Evolutionary conservation across 2,797 vertebrate genomes (phyloP), one percentile per base, ranked within the genome.

Genomic region (Xenops minutus): DNA sequence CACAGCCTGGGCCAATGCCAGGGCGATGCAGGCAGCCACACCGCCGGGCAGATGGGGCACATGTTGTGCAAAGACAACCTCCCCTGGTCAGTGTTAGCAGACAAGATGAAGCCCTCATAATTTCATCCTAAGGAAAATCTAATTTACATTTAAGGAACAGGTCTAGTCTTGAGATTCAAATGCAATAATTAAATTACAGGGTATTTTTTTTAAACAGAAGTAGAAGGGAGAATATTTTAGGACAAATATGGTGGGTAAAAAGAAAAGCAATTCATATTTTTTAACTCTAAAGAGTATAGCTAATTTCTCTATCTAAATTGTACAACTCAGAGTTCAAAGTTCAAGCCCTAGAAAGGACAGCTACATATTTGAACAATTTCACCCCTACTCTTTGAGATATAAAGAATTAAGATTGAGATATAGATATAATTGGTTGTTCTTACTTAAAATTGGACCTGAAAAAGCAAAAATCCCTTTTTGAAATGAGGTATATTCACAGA

Each of bases 31-130:
- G 91, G 89, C 95, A 93, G 93, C 78, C 87, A 32, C 86, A 46
- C 10, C 3, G 0, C 66, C 86, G 73, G 89, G 94, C 95, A 92
- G 92, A 94, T 92, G 88, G 92, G 93, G 83, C 80, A 93, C 88
- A 88, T 4, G 49, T 36, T 76, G 62, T 9, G 56, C 34, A 55
- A 68, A 93, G 75, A 48, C 78, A 89, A 3, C 41, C 73, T 43
- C 41, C 55, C 69, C 88, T 16, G 79, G 72, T 39, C 89, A 83
- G 51, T 26, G 46, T 58, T 62, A 32, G 74, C 71, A 91, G 74
- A 39, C 46, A 55, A 51, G 46, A 85, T 32, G 48, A 78, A 93
- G 66, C 51, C 44, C 37, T 72, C 49, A 19, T 2, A 7, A 56
- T 67, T 46, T 34, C 7, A 78, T 37, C 69, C 6, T 7, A 36